These are phyloP conservation scores for Drosophila dives DNA, from an alignment of 2,888 invertebrate genomes.

Conservation along the genomic window DNA sequence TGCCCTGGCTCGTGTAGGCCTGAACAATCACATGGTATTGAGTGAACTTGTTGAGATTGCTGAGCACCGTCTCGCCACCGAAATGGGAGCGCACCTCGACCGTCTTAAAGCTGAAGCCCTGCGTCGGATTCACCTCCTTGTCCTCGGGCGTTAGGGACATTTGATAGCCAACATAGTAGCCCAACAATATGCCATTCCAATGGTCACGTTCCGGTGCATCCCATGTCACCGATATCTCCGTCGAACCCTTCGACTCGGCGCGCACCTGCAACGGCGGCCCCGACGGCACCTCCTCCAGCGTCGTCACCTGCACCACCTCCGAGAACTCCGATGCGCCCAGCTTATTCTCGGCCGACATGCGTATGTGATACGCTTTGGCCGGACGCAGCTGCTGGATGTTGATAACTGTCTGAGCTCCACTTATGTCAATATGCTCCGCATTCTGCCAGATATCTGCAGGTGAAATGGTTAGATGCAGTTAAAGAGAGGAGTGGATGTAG, in stretches of 20 bases:
- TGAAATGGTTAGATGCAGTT: background rate
- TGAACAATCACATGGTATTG: constrained; percentile 93
- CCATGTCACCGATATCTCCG: constrained; percentile 93
- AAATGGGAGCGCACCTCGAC: constrained; percentile 91
- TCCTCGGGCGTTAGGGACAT: constrained; percentile 85
- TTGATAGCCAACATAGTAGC: constrained; percentile 94
- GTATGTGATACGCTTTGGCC: constrained; percentile 93
- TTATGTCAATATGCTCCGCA: constrained; percentile 92
- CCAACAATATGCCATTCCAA: constrained; percentile 94
- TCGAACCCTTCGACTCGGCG: constrained; percentile 93
- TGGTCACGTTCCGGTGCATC: constrained; percentile 93
- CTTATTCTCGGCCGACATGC: constrained; percentile 95
- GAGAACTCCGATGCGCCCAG: constrained; percentile 95
- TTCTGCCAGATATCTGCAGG: constrained; percentile 90
- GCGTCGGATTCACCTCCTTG: constrained; percentile 85
- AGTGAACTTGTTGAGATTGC: constrained; percentile 91
- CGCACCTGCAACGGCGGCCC: constrained; percentile 93
- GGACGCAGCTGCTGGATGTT: constrained; percentile 93
- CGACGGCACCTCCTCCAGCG: constrained; percentile 93
- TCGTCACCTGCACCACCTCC: constrained; percentile 93
- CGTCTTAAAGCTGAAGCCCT: constrained; percentile 90
- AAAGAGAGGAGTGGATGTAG: no score
- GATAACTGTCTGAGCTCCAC: constrained; percentile 92
- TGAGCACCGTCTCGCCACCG: constrained; percentile 89
- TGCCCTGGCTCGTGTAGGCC: constrained; percentile 94